Evolutionary conservation across 2,888 invertebrate species (phyloP).

Genomic region (Drosophila tripunctata): DNA sequence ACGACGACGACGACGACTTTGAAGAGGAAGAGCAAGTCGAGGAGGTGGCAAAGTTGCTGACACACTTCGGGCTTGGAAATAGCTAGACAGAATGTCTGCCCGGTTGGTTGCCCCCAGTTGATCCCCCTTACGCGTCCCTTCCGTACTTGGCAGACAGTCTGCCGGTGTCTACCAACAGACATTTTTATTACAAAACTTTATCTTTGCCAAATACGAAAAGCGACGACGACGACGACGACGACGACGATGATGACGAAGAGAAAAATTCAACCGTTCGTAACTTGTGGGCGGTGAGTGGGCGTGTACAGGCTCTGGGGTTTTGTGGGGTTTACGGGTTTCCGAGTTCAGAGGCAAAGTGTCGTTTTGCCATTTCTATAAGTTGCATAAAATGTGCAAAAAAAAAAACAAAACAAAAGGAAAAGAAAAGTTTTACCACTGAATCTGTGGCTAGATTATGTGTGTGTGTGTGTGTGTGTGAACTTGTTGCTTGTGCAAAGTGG

Average conservation of each 20-base stretch:
- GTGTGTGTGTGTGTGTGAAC: conserved; percentile 50
- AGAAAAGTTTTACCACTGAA: conserved; percentile 35
- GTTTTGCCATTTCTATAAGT: conserved; percentile 74
- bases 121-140: not conserved
- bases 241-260: conserved; percentile 48
- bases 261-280: conserved; percentile 52
- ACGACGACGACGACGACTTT: conserved; percentile 46
- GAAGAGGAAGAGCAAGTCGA: conserved; percentile 53
- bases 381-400: conserved; percentile 69
- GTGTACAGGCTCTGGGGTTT: not conserved
- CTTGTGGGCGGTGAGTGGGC: conserved; percentile 8
- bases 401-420: conserved; percentile 12
- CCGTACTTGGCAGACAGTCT: conserved; percentile 37
- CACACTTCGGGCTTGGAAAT: conserved; percentile 73
- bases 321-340: conserved; percentile 3
- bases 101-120: conserved; percentile 29
- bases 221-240: conserved; percentile 43
- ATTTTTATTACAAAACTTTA: conserved; percentile 81
- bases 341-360: conserved; percentile 57
- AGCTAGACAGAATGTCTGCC: conserved; percentile 76
- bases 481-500: conserved; percentile 48
- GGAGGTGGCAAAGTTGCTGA: conserved; percentile 77
- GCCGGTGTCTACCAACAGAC: conserved; percentile 71
- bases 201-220: conserved; percentile 77
- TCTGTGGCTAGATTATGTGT: conserved; percentile 49